Conservation (phyloP, 2,113 vertebrate species). For the Lates calcarifer region DNA sequence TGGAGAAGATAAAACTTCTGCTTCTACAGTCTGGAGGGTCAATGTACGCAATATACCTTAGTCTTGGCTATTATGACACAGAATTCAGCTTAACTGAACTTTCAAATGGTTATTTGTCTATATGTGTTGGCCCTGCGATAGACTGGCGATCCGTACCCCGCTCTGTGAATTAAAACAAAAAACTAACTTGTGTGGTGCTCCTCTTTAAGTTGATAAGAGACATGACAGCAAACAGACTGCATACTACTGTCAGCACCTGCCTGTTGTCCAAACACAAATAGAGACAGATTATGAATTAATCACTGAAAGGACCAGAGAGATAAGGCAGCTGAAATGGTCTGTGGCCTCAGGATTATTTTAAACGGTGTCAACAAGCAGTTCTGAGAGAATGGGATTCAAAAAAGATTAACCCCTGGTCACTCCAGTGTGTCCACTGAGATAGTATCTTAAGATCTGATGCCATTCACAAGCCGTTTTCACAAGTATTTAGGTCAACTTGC, state of each 20-base stretch:
- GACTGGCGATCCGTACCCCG: too few species aligned
- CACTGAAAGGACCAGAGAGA: conserved; percentile 29
- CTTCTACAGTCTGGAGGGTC: too few species aligned
- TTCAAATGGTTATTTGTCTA: too few species aligned
- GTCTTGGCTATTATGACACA: too few species aligned
- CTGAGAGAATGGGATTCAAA: conserved; percentile 17
- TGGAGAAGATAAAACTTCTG: too few species aligned
- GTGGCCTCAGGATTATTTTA: conserved; percentile 49
- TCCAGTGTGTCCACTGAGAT: conserved; percentile 24
- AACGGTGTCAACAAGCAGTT: conserved; percentile 51
- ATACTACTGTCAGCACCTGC: conserved; percentile 45
- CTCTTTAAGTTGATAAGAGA: not conserved
- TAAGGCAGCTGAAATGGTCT: conserved; percentile 30
- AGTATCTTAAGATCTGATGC: conserved; percentile 1
- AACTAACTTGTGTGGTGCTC: not conserved
- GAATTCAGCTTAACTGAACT: too few species aligned
- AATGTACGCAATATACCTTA: too few species aligned
- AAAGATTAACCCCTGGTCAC: conserved; percentile 58
- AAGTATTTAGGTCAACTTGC: not conserved
- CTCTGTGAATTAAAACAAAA: not conserved
- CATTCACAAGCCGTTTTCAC: conserved; percentile 3
- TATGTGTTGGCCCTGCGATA: too few species aligned
- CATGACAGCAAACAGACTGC: not conserved
- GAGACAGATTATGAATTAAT: conserved; percentile 58
- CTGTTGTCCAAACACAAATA: conserved; percentile 9